These are phyloP conservation scores for Drosophila sproati DNA, from an alignment of 1,140 invertebrate genomes.

Conservation along the genomic window DNA sequence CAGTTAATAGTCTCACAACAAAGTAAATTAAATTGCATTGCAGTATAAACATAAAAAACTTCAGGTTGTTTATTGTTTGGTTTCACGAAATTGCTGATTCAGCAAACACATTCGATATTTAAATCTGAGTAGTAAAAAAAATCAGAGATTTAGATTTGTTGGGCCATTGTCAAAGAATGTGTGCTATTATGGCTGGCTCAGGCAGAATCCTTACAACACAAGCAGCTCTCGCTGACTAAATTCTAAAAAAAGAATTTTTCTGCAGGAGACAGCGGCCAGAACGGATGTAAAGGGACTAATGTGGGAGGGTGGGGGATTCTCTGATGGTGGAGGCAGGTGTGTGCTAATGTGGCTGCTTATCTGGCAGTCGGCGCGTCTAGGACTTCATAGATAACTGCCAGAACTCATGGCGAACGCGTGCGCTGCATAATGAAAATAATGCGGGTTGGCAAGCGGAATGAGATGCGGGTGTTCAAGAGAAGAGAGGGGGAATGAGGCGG, in stretches of 20 bases:
- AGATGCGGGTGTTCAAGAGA: neutral
- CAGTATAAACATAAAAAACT: too few species aligned
- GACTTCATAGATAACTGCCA: constrained; percentile 60
- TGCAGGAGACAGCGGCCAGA: neutral
- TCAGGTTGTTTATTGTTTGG: too few species aligned
- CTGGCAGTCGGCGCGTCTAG: constrained; percentile 38
- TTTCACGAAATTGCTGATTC: neutral
- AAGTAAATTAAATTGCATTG: too few species aligned
- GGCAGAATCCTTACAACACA: constrained; percentile 17
- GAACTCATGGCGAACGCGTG: constrained; percentile 68
- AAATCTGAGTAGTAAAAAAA: neutral
- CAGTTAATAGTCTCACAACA: too few species aligned
- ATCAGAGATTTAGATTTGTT: neutral
- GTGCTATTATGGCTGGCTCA: constrained; percentile 2
- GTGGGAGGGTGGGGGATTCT: too few species aligned
- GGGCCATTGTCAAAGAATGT: constrained; percentile 3
- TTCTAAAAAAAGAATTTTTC: constrained; percentile 16
- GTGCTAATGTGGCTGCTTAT: constrained; percentile 44
- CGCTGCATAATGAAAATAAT: constrained; percentile 70
- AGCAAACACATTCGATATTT: neutral
- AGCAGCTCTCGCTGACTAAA: constrained; percentile 34
- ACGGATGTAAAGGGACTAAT: neutral
- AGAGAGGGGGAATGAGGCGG: neutral
- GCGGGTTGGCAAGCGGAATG: constrained; percentile 20
- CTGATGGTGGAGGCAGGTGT: neutral